These are phyloP conservation scores for Gymnarchus niloticus DNA, from an alignment of 2,113 vertebrate genomes.

Conservation along the genomic window DNA sequence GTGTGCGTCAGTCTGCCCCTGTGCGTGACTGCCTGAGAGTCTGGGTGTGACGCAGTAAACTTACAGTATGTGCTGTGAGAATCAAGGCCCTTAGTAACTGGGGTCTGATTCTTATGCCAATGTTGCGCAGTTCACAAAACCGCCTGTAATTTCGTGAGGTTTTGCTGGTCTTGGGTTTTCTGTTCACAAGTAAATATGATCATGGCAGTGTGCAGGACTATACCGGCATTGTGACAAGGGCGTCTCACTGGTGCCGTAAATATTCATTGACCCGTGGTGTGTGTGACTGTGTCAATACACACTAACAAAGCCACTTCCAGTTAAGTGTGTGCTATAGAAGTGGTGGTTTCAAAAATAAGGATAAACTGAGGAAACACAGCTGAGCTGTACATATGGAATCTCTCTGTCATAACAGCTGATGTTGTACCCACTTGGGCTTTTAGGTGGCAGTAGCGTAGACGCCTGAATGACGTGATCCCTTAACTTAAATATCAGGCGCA, in stretches of 20 bases:
- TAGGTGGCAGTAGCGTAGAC: not conserved
- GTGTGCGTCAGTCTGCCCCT: slow-evolving; percentile 7
- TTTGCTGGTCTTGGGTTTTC: not conserved
- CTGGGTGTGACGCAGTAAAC: not conserved
- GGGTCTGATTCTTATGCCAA: not conserved
- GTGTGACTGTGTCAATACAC: not conserved
- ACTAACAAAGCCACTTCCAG: not conserved
- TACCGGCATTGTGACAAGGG: not conserved
- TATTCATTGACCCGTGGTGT: not conserved
- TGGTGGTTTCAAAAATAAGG: not conserved
- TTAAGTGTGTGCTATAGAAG: not conserved
- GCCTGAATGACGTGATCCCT: not conserved
- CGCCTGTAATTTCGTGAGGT: too few relatives aligned
- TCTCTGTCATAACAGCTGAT: not conserved
- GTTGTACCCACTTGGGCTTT: not conserved
- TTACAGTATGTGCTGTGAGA: not conserved
- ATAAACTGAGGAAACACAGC: not conserved
- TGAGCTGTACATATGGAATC: not conserved
- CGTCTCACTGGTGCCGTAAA: not conserved
- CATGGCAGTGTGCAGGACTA: not conserved
- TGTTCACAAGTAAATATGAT: not conserved
- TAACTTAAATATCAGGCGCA: not conserved
- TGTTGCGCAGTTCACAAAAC: not conserved
- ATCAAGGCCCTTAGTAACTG: not conserved
- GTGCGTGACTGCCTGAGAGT: slow-evolving; percentile 38